phyloP scores from a whole-genome alignment of 2,113 vertebrate species.

The Phoxinus phoxinus region DNA sequence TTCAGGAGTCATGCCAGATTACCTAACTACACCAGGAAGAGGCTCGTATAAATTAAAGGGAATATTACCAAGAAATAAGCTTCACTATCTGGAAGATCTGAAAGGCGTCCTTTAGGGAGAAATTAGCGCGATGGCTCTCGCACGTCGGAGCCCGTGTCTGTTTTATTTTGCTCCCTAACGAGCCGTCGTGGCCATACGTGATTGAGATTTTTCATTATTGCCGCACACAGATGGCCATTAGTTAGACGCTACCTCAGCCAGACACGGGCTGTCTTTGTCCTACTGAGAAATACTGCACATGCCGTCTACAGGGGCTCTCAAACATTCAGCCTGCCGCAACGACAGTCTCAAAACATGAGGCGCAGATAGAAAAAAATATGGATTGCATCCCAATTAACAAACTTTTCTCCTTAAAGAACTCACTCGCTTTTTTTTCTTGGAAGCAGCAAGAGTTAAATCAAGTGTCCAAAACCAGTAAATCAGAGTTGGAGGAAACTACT shows the following conservation, averaged over 20 bases:
- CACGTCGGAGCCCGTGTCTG: constrained; percentile 55
- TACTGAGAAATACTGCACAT: constrained; percentile 56
- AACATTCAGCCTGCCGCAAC: constrained; percentile 50
- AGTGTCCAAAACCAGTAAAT: not conserved
- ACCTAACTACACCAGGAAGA: constrained; percentile 21
- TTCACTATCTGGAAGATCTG: constrained; percentile 47
- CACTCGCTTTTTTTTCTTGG: not conserved
- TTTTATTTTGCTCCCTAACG: constrained; percentile 60
- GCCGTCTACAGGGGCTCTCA: constrained; percentile 42
- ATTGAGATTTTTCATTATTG: constrained; percentile 64
- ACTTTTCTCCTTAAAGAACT: not conserved
- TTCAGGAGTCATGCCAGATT: constrained; percentile 23
- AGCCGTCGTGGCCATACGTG: constrained; percentile 57
- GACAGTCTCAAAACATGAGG: constrained; percentile 46
- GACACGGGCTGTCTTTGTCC: constrained; percentile 56
- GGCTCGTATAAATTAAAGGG: constrained; percentile 35
- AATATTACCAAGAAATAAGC: constrained; percentile 47
- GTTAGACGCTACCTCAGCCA: constrained; percentile 58
- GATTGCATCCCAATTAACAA: constrained; percentile 24
- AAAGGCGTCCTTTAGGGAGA: constrained; percentile 57
- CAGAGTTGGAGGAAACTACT: not conserved
- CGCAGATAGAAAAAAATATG: constrained; percentile 21
- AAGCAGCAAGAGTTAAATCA: not conserved
- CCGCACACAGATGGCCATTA: constrained; percentile 63
- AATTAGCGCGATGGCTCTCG: constrained; percentile 57